Percentiles rank a stretch among this genome's conserved stretches.
Evolutionary conservation across 2,797 vertebrate species (phyloP).

Genomic region (Onychomys torridus): DNA sequence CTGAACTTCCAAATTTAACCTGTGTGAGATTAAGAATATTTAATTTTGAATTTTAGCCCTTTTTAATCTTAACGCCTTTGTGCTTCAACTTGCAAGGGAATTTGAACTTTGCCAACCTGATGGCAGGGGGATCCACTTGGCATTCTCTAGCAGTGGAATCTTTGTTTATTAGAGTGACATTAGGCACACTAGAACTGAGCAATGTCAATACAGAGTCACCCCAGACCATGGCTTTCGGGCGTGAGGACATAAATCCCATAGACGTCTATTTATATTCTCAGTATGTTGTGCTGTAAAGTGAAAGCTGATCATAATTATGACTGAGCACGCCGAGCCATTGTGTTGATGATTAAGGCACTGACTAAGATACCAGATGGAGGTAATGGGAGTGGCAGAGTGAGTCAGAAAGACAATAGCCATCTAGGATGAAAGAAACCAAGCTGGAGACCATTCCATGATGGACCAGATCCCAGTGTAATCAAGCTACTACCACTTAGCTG

Average conservation of each 20-base stretch:
- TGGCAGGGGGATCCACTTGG: not conserved
- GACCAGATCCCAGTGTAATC: not conserved
- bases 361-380: not conserved
- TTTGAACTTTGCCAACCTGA: slow-evolving; percentile 18
- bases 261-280: not conserved
- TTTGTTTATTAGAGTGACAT: not conserved
- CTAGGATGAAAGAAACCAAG: not conserved
- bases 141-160: not conserved
- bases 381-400: not conserved
- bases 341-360: not conserved
- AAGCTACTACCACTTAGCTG: not conserved
- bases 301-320: not conserved
- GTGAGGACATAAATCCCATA: not conserved
- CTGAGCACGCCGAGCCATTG: not conserved
- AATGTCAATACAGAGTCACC: not conserved
- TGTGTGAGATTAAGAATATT: not conserved
- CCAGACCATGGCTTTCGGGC: not conserved
- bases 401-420: not conserved
- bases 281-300: not conserved
- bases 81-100: not conserved
- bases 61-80: not conserved
- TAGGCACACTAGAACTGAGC: not conserved
- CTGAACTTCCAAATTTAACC: not conserved
- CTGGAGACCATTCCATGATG: not conserved
- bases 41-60: not conserved